phyloP scores from a whole-genome alignment of 2,888 invertebrate genomes.

The Nephrotoma appendiculata region DNA sequence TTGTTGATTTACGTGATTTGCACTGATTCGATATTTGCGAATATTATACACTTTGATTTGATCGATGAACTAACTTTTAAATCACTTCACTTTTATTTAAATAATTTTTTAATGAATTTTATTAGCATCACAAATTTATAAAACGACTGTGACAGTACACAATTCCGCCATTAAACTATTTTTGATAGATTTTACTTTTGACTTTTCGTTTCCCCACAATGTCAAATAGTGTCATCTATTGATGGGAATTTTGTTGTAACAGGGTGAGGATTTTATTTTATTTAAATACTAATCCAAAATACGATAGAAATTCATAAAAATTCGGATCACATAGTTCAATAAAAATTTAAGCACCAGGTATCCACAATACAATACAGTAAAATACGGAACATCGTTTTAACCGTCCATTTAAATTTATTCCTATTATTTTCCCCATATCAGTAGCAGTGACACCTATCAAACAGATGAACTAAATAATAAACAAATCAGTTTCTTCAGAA shows the following conservation, averaged over 20 bases:
- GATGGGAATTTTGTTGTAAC: not conserved
- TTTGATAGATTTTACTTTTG: not conserved
- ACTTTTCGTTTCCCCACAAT: not conserved
- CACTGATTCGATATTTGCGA: not conserved
- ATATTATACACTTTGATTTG: not conserved
- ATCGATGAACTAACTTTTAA: not conserved
- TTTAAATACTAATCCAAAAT: too few species aligned
- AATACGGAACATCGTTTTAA: too few species aligned
- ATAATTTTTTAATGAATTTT: not conserved
- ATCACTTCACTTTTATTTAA: not conserved
- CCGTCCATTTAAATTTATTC: too few species aligned
- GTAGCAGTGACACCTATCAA: not conserved
- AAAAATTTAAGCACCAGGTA: too few species aligned
- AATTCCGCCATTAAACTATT: not conserved
- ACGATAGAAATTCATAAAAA: too few species aligned
- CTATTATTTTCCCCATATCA: not conserved
- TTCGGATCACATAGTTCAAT: too few species aligned
- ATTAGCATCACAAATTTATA: not conserved
- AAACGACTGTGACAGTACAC: not conserved
- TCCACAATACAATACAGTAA: too few species aligned
- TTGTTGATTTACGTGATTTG: not conserved
- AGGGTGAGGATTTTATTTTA: not conserved
- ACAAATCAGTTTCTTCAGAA: not conserved
- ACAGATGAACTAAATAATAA: not conserved
- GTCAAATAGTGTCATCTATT: not conserved